Evolutionary conservation across 2,888 invertebrate genomes (phyloP), one percentile per base, ranked within the genome.

Genomic region (Chrysina gloriosa): DNA sequence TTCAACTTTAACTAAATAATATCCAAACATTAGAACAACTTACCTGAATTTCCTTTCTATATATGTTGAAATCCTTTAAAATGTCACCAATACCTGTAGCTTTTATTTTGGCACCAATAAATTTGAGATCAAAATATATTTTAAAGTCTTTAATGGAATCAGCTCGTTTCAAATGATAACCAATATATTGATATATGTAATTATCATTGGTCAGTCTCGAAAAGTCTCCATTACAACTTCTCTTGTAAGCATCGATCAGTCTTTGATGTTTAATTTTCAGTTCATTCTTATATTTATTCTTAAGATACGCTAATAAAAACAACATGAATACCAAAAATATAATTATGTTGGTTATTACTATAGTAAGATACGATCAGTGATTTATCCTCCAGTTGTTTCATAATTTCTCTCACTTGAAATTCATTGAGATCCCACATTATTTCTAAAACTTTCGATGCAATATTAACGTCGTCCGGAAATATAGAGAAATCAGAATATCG

Each of bases 241-340:
- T 84, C 9, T 84, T 77, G 76, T 91, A 92, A 63, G 86, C 87
- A 11, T 85, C 83, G 2, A 92, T 81, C 27, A 92, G 84, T 21
- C 85, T 85, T 54, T 81, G 79, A 72, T 92, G 92, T 69, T 88
- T 79, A 69, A 82, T 82, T 63, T 85, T 78, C 50, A 86, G 83
- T 0, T 84, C 82, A 0, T 81, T 77, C 0, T 77, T 82, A 0
- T 84, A 77, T 58, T 82, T 84, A 3, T 83, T 85, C 74, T 86
- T 86, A 4, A 92, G 81, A 76, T 89, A 90, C 64, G 86, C 85
- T 78, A 91, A 84, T 7, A 91, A 85, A n/a, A 0, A 92, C 82
- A 76, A 91, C 90, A 77, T 92, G 92, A 48, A 92, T 86, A 70
- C 90, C 91, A 76, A 92, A 93, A 23, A 90, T 84, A 72, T 90